A percentile compares a stretch with the other conserved stretches of the same genome.
Evolutionary conservation across 2,113 vertebrate genomes (phyloP).

Genomic region (Hippocampus guttulatus): DNA sequence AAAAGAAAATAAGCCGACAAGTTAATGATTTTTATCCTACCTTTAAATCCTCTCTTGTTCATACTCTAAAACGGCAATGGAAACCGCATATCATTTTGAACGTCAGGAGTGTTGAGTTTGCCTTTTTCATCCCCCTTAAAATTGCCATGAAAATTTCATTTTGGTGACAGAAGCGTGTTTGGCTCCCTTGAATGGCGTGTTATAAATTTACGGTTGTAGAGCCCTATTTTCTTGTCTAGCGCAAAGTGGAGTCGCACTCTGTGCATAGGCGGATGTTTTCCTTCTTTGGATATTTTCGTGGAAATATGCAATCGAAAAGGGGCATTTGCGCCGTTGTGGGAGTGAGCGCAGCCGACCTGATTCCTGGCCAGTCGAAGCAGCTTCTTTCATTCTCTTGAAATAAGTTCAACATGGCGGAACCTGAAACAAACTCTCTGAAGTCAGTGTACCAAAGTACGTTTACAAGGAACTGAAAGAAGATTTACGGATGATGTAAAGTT

Average conservation of each 20-base stretch:
- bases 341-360: background rate
- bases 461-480: too few relatives aligned
- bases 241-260: too few relatives aligned
- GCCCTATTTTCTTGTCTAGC: too few relatives aligned
- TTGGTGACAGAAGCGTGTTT: background rate
- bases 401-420: too few relatives aligned
- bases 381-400: too few relatives aligned
- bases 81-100: background rate
- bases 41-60: constrained; percentile 1
- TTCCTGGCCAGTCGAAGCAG: too few relatives aligned
- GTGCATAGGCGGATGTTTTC: too few relatives aligned
- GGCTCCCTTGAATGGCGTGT: background rate
- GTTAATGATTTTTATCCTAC: constrained; percentile 11
- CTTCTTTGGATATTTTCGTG: too few relatives aligned
- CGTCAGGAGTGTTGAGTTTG: background rate
- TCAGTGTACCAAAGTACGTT: too few relatives aligned
- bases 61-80: background rate
- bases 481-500: too few relatives aligned
- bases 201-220: background rate
- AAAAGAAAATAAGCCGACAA: constrained; percentile 39
- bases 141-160: background rate
- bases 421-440: too few relatives aligned
- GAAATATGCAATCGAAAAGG: too few relatives aligned
- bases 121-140: background rate
- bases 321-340: background rate